Evolutionary conservation across 2,888 invertebrate species (phyloP).

Genomic region (Xanthorhoe spadicearia): DNA sequence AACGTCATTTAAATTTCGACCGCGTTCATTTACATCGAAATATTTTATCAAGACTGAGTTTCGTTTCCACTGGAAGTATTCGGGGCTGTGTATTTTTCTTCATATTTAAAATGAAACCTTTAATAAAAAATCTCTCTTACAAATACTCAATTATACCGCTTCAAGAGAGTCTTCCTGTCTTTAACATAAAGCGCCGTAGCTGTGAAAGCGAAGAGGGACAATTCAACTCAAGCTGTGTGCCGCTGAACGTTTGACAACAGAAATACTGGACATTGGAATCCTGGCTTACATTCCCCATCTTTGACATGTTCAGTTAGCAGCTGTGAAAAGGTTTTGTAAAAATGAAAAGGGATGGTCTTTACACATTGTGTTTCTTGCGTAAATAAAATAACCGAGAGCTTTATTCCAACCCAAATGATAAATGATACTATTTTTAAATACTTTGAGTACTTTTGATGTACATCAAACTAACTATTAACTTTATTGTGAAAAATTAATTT

Average conservation of each 20-base stretch:
- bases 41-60: slow-evolving; percentile 14
- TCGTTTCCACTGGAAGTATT: background rate
- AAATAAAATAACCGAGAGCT: background rate
- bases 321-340: slow-evolving; percentile 15
- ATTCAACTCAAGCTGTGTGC: slow-evolving; percentile 45
- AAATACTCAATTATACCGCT: slow-evolving; percentile 8
- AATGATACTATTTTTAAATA: too few species aligned
- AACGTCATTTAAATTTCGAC: slow-evolving; percentile 38
- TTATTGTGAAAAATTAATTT: too few species aligned
- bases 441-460: too few species aligned
- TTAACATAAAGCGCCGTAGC: slow-evolving; percentile 46
- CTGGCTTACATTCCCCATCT: slow-evolving; percentile 25
- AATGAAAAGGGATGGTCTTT: background rate
- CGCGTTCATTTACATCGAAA: slow-evolving; percentile 32
- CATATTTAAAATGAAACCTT: background rate
- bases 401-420: background rate
- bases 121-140: background rate
- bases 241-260: slow-evolving; percentile 34
- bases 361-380: background rate
- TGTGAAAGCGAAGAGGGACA: slow-evolving; percentile 46
- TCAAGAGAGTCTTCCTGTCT: slow-evolving; percentile 29
- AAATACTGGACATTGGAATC: slow-evolving; percentile 33
- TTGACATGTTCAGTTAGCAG: slow-evolving; percentile 20
- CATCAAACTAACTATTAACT: too few species aligned
- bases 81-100: background rate